Percentiles rank a stretch among this genome's conserved stretches.
Evolutionary conservation across 2,113 vertebrate genomes (phyloP).

Genomic region (Indri indri): DNA sequence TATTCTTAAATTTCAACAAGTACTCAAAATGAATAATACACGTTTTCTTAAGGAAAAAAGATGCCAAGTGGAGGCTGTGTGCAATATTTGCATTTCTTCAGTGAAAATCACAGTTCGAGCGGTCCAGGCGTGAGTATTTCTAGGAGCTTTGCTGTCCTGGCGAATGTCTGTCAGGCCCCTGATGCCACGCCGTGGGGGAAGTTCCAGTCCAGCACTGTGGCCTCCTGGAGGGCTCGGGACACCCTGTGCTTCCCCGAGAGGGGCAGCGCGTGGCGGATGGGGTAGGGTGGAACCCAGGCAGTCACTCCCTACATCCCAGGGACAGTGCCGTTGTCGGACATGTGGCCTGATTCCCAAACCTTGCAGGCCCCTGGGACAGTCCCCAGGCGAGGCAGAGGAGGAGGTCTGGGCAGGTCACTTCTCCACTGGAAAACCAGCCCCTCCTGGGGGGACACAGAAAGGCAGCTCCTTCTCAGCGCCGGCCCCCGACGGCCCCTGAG

Average conservation of each 20-base stretch:
- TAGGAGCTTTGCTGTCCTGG: rapidly evolving
- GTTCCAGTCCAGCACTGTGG: rapidly evolving
- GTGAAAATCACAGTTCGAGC: neutral
- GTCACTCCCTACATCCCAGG: too few relatives aligned
- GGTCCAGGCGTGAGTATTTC: neutral
- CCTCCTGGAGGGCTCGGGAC: too few relatives aligned
- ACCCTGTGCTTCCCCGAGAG: rapidly evolving
- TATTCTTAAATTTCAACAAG: neutral
- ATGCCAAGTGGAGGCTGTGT: neutral
- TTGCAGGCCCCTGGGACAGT: too few relatives aligned
- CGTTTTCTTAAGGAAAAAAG: neutral
- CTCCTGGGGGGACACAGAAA: neutral
- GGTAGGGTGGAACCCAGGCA: too few relatives aligned
- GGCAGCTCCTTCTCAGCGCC: rapidly evolving
- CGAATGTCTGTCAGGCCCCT: neutral
- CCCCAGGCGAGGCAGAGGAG: neutral
- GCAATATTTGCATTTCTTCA: neutral
- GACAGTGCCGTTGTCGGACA: rapidly evolving
- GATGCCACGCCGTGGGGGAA: neutral
- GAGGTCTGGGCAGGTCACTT: neutral
- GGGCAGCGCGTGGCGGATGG: rapidly evolving
- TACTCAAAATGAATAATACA: neutral
- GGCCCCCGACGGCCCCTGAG: neutral
- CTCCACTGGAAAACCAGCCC: rapidly evolving
- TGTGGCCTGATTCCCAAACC: neutral